phyloP scores from a whole-genome alignment of 64 coral and sea anemone genomes.

The Stichodactyla helianthus region DNA sequence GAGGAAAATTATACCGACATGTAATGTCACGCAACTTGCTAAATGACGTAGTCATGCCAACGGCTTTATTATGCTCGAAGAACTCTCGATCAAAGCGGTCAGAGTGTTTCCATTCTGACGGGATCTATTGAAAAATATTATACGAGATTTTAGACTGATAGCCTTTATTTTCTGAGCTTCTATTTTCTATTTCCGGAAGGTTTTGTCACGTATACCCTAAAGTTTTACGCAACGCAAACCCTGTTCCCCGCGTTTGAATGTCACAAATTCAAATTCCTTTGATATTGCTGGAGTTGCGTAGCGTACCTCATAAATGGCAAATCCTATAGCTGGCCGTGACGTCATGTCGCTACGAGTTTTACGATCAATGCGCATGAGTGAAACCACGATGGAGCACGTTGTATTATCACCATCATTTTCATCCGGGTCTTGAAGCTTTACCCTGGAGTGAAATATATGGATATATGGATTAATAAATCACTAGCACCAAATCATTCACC shows the following conservation, averaged over 20 bases:
- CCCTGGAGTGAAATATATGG: conserved; percentile 14
- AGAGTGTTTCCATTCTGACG: neutral
- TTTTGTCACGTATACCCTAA: too few relatives aligned
- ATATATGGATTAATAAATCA: too few relatives aligned
- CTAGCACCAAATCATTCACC: too few relatives aligned
- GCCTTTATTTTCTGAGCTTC: too few relatives aligned
- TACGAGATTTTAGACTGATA: neutral
- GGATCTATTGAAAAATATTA: neutral
- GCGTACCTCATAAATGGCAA: conserved; percentile 83
- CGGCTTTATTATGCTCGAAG: conserved; percentile 71
- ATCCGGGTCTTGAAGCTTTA: conserved; percentile 58
- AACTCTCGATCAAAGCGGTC: conserved; percentile 49
- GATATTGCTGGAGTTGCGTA: conserved; percentile 5
- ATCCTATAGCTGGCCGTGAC: conserved; percentile 53
- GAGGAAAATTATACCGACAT: conserved; percentile 48
- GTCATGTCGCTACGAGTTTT: conserved; percentile 53
- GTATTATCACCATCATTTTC: conserved; percentile 44
- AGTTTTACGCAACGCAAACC: too few relatives aligned
- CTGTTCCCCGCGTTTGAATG: too few relatives aligned
- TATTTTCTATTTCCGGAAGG: too few relatives aligned
- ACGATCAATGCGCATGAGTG: conserved; percentile 68
- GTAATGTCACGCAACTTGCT: conserved; percentile 78
- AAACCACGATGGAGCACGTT: conserved; percentile 53
- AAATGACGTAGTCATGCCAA: conserved; percentile 72
- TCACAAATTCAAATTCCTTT: too few relatives aligned